These are phyloP conservation scores for Halcyon senegalensis DNA, from an alignment of 2,113 vertebrate species.

Conservation along the genomic window DNA sequence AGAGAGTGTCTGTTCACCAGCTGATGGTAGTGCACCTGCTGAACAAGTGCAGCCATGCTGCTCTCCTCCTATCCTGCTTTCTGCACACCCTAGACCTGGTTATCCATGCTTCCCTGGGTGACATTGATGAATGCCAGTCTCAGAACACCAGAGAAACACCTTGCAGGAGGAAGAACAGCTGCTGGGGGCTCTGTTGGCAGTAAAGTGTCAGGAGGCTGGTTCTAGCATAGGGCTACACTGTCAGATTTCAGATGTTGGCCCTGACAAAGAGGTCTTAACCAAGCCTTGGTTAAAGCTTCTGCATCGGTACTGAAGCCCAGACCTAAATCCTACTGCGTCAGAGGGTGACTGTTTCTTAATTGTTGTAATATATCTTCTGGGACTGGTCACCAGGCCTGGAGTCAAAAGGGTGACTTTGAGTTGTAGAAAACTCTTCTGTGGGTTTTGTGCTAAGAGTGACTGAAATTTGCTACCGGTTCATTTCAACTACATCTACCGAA, in stretches of 20 bases:
- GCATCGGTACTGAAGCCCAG: not conserved
- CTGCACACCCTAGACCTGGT: not conserved
- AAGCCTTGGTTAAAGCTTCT: not conserved
- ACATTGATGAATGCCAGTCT: not conserved
- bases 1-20: not conserved
- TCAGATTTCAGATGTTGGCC: not conserved
- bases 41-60: not conserved
- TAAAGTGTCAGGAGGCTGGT: not conserved
- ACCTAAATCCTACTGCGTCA: not conserved
- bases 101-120: not conserved
- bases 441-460: not conserved
- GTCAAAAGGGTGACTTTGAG: conserved; percentile 9
- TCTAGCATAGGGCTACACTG: not conserved
- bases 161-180: not conserved
- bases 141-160: not conserved
- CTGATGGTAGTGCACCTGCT: not conserved
- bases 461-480: conserved; percentile 35
- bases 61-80: not conserved
- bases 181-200: not conserved
- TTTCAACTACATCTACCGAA: conserved; percentile 40
- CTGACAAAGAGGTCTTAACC: not conserved
- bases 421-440: not conserved
- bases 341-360: not conserved
- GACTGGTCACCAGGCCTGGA: conserved; percentile 5
- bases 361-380: not conserved